phyloP scores from a whole-genome alignment of 2,113 vertebrate genomes.

The Nerophis ophidion region DNA sequence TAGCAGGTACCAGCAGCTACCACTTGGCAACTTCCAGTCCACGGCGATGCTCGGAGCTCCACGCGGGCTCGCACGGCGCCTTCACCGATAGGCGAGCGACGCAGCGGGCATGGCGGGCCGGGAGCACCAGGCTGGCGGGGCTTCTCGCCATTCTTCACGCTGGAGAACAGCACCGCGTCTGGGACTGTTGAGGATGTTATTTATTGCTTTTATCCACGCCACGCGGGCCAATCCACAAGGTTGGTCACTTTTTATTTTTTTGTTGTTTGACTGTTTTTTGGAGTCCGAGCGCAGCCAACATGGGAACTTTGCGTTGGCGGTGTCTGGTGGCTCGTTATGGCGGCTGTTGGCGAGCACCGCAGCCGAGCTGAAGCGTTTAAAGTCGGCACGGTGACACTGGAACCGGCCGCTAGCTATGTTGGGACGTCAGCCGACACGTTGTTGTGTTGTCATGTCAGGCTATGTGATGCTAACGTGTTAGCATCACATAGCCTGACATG shows the following conservation, averaged over 20 bases:
- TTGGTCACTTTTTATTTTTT: constrained; percentile 52
- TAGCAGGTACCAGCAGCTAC: constrained; percentile 19
- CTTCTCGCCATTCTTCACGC: constrained; percentile 28
- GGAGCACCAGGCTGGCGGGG: constrained; percentile 26
- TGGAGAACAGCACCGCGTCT: constrained; percentile 51
- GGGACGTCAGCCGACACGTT: background rate
- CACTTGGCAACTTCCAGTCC: too few relatives aligned
- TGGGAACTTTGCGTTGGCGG: background rate
- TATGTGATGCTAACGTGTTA: too few relatives aligned
- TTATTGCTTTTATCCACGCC: constrained; percentile 75
- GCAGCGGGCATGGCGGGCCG: constrained; percentile 67
- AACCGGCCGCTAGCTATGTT: too few relatives aligned
- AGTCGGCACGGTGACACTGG: too few relatives aligned
- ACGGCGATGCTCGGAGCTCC: constrained; percentile 59
- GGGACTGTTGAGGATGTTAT: constrained; percentile 69
- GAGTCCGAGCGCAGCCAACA: constrained; percentile 29
- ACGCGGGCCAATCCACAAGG: constrained; percentile 74
- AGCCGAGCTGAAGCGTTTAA: too few relatives aligned
- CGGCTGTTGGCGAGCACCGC: background rate
- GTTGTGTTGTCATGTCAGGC: background rate
- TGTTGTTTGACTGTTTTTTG: background rate
- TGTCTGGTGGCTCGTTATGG: background rate
- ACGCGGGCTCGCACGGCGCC: constrained; percentile 47
- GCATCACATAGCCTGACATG: too few relatives aligned
- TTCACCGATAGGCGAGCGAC: constrained; percentile 21